A percentile compares a stretch with the other conserved stretches of the same genome.
Evolutionary conservation across 2,113 vertebrate species (phyloP).

Genomic region (Leptodactylus fuscus): DNA sequence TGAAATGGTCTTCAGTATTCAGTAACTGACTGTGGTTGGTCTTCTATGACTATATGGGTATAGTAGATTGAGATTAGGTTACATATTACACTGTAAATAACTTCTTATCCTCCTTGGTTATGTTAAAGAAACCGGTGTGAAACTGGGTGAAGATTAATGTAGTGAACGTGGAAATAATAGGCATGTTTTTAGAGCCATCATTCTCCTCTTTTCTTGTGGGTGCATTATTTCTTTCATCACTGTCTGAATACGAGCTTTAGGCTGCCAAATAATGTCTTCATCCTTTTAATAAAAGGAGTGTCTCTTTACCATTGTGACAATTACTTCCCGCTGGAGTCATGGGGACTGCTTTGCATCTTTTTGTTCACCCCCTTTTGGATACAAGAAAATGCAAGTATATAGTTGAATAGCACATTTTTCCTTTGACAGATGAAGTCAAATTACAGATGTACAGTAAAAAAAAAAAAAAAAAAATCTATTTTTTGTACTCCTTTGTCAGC

Average conservation of each 20-base stretch:
- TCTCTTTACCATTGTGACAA: conserved; percentile 38
- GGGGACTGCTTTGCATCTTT: conserved; percentile 41
- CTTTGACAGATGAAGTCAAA: conserved; percentile 18
- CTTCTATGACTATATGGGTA: background rate
- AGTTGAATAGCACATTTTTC: conserved; percentile 27
- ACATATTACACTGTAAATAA: conserved; percentile 1
- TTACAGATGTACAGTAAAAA: background rate
- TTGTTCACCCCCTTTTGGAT: conserved; percentile 24
- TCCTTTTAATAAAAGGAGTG: conserved; percentile 10
- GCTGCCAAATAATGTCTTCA: conserved; percentile 29
- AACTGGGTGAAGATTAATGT: conserved; percentile 5
- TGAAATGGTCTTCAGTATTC: too few species aligned
- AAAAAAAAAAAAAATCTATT: background rate
- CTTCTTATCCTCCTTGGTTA: background rate
- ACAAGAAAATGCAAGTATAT: background rate
- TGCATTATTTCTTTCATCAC: conserved; percentile 12
- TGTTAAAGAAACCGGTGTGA: background rate
- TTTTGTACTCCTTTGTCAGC: conserved; percentile 13
- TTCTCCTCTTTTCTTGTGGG: conserved; percentile 18
- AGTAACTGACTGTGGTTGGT: background rate
- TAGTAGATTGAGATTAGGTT: background rate
- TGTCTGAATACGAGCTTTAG: conserved; percentile 14
- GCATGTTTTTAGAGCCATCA: background rate
- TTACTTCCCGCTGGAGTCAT: conserved; percentile 4
- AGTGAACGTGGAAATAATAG: conserved; percentile 32